Evolutionary conservation across 2,797 vertebrate genomes (phyloP), one percentile per base, ranked within the genome.

Genomic region (Novumbra hubbsi): DNA sequence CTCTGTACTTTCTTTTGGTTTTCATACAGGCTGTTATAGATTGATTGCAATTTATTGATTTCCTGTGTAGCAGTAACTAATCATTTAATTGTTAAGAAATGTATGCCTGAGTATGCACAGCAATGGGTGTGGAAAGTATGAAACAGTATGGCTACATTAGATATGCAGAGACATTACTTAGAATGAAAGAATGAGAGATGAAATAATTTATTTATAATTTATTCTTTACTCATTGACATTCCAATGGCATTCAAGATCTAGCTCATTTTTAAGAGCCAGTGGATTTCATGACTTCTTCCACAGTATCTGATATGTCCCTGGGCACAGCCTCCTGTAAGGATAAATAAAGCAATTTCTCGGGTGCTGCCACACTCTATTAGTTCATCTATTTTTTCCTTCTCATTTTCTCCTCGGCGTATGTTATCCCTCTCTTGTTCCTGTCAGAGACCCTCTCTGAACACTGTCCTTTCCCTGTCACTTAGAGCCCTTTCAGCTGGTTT

Each of bases 401-500:
- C n/a, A 55, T 76, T 76, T 79, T 80, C n/a, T 1, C 60, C 8
- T 30, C 28, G 60, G 60, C 28, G 1, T 55, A 63, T 71, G 73
- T 74, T 78, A 48, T 63, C 63, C 73, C 41, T 32, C 73, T 75
- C 49, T 72, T 66, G n/a, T 73, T 50, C 73, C 67, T 70, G 71
- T 80, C 81, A 74, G 75, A 81, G 71, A 77, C 68, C 73, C 52
- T 14, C 68, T 66, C 70, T 78, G 79, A 82, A 85, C 75, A 78
- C 73, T 50, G 74, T 79, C 81, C 81, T 48, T 81, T 83, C 72
- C 82, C 65, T 80, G 84, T 89, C 92, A 92, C 85, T 89, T 85
- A 81, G 57, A 80, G 76, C 87, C 70, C 81, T 80, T 89, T 87
- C 87, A 76, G 80, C 74, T 78, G 0, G 15, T 79, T 81, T 77